Base-by-base conservation (phyloP, 2,113 vertebrate genomes). In the Chloropsis hardwickii region DNA sequence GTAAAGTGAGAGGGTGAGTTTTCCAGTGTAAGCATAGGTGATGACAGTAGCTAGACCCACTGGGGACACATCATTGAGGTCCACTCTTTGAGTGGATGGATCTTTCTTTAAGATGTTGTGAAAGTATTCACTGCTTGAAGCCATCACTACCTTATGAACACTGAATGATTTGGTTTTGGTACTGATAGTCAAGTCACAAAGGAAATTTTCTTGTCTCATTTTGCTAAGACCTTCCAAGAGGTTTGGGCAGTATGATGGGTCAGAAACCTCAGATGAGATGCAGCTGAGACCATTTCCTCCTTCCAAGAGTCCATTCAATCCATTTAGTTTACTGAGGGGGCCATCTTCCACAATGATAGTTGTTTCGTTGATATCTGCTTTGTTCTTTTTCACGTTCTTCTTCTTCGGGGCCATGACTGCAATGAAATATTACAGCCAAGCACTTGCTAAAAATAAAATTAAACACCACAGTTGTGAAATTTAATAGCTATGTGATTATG, bases 401-500 rank as follows among this genome's bases (percentile, higher is more conserved):
- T 99, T 99, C 98, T 99, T 99, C 84, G 99, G 99, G 96, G 99
- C 99, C 99, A 99, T 99, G 98, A 97, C 98, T 98, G 98, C 95
- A 98, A 98, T 93, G 93, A 94, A 93, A 92, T 97, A 97, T 98
- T 96, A 98, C 98, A 98, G 98, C 98, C 98, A 98, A 98, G 96
- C 98, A 95, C 96, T 98, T 96, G 86, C 97, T 98, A 81, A 89
- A 96, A 97, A 95, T 81, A 95, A 74, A 95, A 81, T 80, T 33
- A 72, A 84, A 88, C 61, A 74, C n/a, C 72, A 69, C 51, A 62
- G 53, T 70, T 85, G 54, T 76, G 79, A 94, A 67, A 96, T 94
- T 81, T 66, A 80, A 89, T 65, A 96, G 91, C 18, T 22, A 54
- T 69, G 50, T 53, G 58, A 72, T 80, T 81, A 85, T 53, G 54